phyloP scores from a whole-genome alignment of 2,888 invertebrate genomes.

The Sminthurinus aureus region DNA sequence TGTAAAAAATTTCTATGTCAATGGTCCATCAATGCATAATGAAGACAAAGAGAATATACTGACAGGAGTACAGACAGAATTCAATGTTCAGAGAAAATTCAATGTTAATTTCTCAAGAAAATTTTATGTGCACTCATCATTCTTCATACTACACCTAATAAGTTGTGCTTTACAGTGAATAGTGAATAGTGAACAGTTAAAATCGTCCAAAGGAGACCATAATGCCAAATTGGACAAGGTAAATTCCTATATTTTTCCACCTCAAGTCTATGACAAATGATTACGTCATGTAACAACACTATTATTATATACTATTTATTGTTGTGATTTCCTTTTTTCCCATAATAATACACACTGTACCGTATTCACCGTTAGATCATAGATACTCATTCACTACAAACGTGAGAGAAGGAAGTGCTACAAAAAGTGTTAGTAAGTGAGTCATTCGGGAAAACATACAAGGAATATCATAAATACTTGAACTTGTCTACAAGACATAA shows the following conservation, averaged over 20 bases:
- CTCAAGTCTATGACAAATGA: too few relatives aligned
- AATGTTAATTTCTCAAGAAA: conserved; percentile 7
- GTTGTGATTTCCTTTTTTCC: neutral
- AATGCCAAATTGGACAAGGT: conserved; percentile 11
- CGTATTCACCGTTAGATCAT: neutral
- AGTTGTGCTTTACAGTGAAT: neutral
- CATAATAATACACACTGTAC: neutral
- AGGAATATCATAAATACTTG: too few relatives aligned
- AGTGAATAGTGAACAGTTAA: neutral
- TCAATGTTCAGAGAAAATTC: neutral
- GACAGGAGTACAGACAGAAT: neutral
- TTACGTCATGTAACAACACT: too few relatives aligned
- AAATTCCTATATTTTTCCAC: conserved; percentile 5
- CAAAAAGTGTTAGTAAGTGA: too few relatives aligned
- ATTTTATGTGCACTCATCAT: neutral
- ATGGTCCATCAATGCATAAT: neutral
- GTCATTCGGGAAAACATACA: too few relatives aligned
- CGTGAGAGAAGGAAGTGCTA: too few relatives aligned
- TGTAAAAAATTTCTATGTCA: conserved; percentile 7
- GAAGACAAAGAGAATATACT: neutral
- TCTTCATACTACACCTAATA: neutral
- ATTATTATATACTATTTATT: neutral
- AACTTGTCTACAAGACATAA: too few relatives aligned
- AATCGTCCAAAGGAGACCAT: neutral
- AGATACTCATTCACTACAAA: too few relatives aligned